Evolutionary conservation across 2,113 vertebrate genomes (phyloP).

Genomic region (Excalfactoria chinensis): DNA sequence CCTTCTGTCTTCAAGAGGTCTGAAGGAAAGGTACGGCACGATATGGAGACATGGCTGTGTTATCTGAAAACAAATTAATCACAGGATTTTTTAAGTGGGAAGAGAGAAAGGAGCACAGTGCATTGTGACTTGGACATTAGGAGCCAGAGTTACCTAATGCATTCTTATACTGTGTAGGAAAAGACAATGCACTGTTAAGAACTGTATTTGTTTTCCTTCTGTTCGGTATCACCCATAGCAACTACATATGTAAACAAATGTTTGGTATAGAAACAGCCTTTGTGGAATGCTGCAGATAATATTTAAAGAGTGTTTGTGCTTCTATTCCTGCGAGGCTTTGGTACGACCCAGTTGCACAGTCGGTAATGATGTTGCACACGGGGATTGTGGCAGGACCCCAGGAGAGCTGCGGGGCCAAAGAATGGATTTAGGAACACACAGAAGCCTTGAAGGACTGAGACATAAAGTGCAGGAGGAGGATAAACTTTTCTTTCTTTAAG

Average conservation of each 20-base stretch:
- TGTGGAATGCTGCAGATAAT: not conserved
- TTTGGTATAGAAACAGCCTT: not conserved
- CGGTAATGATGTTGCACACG: rapidly evolving
- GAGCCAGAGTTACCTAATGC: not conserved
- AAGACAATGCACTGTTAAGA: rapidly evolving
- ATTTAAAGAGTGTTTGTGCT: not conserved
- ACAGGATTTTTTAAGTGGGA: not conserved
- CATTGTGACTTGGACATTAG: rapidly evolving
- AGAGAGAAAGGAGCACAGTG: not conserved
- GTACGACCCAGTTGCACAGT: rapidly evolving
- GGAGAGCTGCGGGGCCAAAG: not conserved
- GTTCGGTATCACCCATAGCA: not conserved
- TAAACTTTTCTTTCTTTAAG: slow-evolving; percentile 53
- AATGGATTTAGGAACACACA: not conserved
- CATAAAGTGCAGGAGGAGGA: slow-evolving; percentile 8
- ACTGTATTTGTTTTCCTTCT: not conserved
- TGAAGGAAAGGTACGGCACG: not conserved
- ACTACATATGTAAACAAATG: not conserved
- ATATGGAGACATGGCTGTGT: not conserved
- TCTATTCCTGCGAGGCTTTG: not conserved
- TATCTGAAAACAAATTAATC: not conserved
- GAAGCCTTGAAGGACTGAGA: not conserved
- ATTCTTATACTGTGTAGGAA: not conserved
- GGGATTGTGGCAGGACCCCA: not conserved
- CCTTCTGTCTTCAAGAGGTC: not conserved